These are phyloP conservation scores for Odontomachus brunneus DNA, from an alignment of 1,140 invertebrate genomes.

Conservation along the genomic window DNA sequence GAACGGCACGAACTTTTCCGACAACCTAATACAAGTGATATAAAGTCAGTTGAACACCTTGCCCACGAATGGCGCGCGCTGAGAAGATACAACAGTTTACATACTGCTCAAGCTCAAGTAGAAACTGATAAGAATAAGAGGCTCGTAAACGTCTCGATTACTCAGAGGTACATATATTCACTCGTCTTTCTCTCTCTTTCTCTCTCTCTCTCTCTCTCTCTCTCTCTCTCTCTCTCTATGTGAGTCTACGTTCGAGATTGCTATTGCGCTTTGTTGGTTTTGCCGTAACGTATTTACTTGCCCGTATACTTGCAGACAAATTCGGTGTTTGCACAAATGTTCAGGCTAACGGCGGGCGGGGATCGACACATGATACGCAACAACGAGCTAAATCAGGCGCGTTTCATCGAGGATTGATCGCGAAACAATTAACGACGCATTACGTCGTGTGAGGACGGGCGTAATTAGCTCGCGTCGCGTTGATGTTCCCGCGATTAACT, in stretches of 20 bases:
- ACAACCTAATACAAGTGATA: no score
- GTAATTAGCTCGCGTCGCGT: constrained; percentile 10
- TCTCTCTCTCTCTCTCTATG: not conserved
- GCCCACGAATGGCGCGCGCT: no score
- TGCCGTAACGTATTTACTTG: not conserved
- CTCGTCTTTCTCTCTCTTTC: no score
- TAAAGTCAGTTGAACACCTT: no score
- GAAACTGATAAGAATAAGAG: no score
- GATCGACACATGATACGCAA: not conserved
- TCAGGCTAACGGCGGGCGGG: not conserved
- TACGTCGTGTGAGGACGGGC: not conserved
- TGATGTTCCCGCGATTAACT: constrained; percentile 29
- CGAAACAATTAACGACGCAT: constrained; percentile 14
- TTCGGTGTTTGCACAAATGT: not conserved
- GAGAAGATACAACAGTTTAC: no score
- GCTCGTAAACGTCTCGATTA: no score
- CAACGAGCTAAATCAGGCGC: constrained; percentile 3
- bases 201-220: not conserved
- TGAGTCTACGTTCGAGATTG: not conserved
- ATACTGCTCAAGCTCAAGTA: no score
- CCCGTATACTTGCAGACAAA: no score
- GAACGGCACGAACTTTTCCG: no score
- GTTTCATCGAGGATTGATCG: constrained; percentile 37
- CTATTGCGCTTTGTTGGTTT: not conserved
- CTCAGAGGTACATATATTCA: no score